Evolutionary conservation across 2,797 vertebrate species (phyloP).

Genomic region (Eulemur coronatus): DNA sequence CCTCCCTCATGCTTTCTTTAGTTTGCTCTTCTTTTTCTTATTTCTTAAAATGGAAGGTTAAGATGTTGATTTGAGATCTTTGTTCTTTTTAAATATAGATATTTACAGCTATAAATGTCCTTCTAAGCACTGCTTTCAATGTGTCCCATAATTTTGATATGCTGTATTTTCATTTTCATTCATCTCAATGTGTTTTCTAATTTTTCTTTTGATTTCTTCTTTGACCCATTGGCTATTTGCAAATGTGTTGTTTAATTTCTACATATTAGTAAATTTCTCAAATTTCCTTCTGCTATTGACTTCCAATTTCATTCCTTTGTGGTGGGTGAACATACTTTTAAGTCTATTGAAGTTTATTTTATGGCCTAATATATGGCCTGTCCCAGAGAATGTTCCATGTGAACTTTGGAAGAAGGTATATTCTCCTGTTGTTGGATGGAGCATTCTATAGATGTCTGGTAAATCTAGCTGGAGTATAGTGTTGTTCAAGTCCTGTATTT

Average conservation of each 20-base stretch:
- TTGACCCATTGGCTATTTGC: background rate
- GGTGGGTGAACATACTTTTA: background rate
- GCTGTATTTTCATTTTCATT: background rate
- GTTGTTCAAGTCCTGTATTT: background rate
- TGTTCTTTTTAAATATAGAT: background rate
- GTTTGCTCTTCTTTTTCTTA: background rate
- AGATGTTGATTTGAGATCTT: background rate
- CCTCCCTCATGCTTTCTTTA: background rate
- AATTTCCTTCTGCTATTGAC: background rate
- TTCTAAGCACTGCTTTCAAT: background rate
- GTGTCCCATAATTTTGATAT: background rate
- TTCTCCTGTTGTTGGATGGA: background rate
- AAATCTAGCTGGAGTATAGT: background rate
- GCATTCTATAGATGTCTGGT: background rate
- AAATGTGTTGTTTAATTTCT: background rate
- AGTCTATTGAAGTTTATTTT: background rate
- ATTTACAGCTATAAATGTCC: background rate
- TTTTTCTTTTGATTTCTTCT: background rate
- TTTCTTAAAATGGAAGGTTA: background rate
- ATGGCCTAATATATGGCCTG: background rate
- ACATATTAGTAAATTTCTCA: background rate
- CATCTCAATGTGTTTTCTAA: background rate
- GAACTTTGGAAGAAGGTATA: background rate
- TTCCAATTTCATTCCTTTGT: background rate
- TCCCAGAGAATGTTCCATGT: background rate